Conservation (phyloP, 2,888 invertebrate species). For the Hydrotaea diabolus region DNA sequence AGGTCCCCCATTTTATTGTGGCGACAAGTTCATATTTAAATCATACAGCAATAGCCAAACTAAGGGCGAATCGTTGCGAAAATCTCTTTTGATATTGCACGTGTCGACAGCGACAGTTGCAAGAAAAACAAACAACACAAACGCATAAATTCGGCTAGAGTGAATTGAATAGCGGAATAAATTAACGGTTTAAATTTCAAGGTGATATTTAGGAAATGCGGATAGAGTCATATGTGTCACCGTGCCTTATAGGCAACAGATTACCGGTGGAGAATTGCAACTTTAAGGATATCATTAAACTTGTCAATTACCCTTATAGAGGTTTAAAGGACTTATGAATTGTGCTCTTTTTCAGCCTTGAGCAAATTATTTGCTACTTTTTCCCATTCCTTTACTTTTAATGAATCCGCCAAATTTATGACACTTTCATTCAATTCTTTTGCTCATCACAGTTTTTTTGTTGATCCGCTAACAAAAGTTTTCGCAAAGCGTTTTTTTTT, state of each 20-base stretch:
- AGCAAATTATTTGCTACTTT: too few species aligned
- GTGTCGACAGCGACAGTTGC: neutral
- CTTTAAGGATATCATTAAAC: too few species aligned
- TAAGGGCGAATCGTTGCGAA: neutral
- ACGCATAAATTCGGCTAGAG: neutral
- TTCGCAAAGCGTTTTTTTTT: neutral
- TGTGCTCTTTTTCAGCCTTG: too few species aligned
- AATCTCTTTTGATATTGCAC: neutral
- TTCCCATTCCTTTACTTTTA: neutral
- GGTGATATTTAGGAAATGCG: neutral
- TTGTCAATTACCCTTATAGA: too few species aligned
- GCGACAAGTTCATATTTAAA: conserved; percentile 10
- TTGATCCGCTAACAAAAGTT: neutral
- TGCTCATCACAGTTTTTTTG: neutral
- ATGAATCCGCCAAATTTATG: neutral
- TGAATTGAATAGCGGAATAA: neutral
- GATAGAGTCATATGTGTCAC: too few species aligned
- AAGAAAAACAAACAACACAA: neutral
- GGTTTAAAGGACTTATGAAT: too few species aligned
- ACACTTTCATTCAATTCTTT: neutral
- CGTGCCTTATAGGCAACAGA: too few species aligned
- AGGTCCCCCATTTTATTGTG: neutral
- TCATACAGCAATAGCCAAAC: neutral
- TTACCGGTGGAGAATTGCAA: too few species aligned
- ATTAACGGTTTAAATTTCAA: neutral